phyloP scores from a whole-genome alignment of 1,140 invertebrate genomes.

The Kradibia gibbosae region DNA sequence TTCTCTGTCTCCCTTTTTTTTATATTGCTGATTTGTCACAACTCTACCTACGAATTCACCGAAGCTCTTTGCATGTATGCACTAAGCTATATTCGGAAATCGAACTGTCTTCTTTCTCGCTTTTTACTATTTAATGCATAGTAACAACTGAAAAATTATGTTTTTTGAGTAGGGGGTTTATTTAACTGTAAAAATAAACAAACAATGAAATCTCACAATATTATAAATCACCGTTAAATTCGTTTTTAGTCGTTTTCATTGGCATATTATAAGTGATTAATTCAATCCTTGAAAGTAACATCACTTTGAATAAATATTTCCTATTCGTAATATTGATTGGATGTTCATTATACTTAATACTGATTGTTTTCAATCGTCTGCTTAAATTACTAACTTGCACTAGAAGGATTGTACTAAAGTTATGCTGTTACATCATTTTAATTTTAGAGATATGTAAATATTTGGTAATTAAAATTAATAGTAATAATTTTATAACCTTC shows the following conservation, averaged over 20 bases:
- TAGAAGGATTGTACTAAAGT: not conserved
- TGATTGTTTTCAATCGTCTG: not conserved
- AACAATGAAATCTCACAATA: not conserved
- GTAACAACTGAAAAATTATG: not conserved
- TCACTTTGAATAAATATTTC: too few species aligned
- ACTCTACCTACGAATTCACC: not conserved
- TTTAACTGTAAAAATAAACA: conserved; percentile 3
- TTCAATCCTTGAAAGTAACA: too few species aligned
- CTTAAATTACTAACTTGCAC: not conserved
- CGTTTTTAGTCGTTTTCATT: not conserved
- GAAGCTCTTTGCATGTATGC: conserved; percentile 19
- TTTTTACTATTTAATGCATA: not conserved
- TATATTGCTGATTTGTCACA: not conserved
- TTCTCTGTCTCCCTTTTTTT: not conserved
- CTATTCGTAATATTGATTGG: too few species aligned
- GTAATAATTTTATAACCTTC: too few species aligned
- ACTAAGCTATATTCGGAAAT: conserved; percentile 18
- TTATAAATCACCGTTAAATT: not conserved
- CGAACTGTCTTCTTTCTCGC: not conserved
- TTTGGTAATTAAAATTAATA: too few species aligned
- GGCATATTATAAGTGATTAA: too few species aligned
- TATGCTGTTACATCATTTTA: too few species aligned
- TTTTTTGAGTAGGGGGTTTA: not conserved
- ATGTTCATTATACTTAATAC: not conserved
- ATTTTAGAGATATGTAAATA: too few species aligned